phyloP scores from a whole-genome alignment of 1,140 invertebrate genomes.

The Harlomillsia oculata region DNA sequence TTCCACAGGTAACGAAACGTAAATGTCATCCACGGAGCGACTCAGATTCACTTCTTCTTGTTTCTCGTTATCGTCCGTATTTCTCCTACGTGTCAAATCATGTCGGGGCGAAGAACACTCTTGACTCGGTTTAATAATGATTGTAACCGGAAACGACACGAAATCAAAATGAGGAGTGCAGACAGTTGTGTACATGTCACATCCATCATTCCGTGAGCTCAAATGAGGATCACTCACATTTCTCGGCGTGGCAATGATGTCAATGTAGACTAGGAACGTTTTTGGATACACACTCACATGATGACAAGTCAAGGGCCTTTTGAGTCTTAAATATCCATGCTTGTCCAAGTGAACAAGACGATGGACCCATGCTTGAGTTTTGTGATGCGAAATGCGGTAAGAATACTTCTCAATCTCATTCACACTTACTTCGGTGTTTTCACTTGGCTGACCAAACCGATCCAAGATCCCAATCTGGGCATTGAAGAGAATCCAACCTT shows the following conservation, averaged over 20 bases:
- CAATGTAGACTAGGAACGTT: constrained; percentile 33
- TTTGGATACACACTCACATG: constrained; percentile 5
- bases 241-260: constrained; percentile 23
- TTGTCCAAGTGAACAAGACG: constrained; percentile 29
- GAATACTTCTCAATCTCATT: constrained; percentile 7
- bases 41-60: not conserved
- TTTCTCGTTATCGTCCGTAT: not conserved
- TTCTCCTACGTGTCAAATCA: not conserved
- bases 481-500: constrained; percentile 34
- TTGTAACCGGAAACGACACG: constrained; percentile 33
- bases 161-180: constrained; percentile 26
- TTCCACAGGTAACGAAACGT: constrained; percentile 26
- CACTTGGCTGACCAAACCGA: no score
- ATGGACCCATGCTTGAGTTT: constrained; percentile 34
- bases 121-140: constrained; percentile 19
- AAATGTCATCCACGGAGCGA: constrained; percentile 32
- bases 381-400: constrained; percentile 34
- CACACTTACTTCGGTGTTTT: no score
- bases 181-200: not conserved
- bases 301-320: constrained; percentile 12
- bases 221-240: not conserved
- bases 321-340: constrained; percentile 26
- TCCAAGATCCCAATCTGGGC: constrained; percentile 15
- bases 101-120: constrained; percentile 13
- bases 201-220: not conserved